Conservation (phyloP, 2,113 vertebrate species). For the Setophaga coronata region DNA sequence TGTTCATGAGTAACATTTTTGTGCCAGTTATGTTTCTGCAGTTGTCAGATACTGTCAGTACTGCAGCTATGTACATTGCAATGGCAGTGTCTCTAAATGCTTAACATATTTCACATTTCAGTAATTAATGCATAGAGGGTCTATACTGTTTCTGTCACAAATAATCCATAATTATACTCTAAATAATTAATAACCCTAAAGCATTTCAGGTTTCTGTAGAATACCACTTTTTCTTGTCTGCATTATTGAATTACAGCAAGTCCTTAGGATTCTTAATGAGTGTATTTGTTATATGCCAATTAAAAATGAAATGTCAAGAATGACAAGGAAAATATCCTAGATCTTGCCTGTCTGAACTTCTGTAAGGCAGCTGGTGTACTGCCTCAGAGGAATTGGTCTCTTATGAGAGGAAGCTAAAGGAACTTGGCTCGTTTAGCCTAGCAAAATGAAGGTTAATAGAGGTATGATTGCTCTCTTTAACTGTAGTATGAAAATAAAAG, state of each 20-base stretch:
- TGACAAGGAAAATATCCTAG: not conserved
- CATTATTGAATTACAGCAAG: not conserved
- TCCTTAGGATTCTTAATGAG: not conserved
- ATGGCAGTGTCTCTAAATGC: not conserved
- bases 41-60: not conserved
- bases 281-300: not conserved
- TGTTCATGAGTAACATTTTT: not conserved
- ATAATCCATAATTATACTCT: not conserved
- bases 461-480: not conserved
- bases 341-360: not conserved
- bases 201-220: not conserved
- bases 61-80: not conserved
- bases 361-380: not conserved
- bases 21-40: not conserved
- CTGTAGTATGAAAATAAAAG: not conserved
- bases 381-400: not conserved
- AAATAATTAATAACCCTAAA: not conserved
- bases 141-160: not conserved
- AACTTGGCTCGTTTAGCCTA: not conserved
- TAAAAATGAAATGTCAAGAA: not conserved
- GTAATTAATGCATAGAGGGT: not conserved
- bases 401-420: not conserved
- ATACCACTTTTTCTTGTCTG: not conserved
- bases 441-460: not conserved
- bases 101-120: not conserved